Evolutionary conservation across 2,113 vertebrate genomes (phyloP).

Genomic region (Columbina picui): DNA sequence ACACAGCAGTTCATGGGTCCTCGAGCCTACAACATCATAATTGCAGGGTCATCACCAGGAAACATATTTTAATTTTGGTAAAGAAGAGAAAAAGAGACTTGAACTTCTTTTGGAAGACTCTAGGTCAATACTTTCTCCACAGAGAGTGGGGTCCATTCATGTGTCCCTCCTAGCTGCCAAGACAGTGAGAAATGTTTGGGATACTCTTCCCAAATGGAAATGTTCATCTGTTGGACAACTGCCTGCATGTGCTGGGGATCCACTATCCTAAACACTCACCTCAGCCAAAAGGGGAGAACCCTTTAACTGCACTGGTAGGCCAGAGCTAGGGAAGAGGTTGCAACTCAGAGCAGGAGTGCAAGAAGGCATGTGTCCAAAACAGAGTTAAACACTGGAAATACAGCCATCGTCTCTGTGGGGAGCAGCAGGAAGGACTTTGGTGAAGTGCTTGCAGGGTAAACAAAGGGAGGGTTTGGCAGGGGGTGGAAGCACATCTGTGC

Average conservation of each 20-base stretch:
- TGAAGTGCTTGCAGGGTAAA: conserved; percentile 72
- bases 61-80: not conserved
- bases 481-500: conserved; percentile 26
- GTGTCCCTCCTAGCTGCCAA: not conserved
- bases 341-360: not conserved
- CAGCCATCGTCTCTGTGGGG: conserved; percentile 25
- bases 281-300: not conserved
- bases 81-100: not conserved
- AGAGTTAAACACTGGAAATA: not conserved
- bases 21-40: not conserved
- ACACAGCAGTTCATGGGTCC: not conserved
- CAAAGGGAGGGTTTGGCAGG: conserved; percentile 47
- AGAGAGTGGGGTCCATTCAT: not conserved
- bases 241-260: not conserved
- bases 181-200: not conserved
- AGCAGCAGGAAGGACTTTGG: conserved; percentile 69
- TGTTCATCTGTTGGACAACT: not conserved
- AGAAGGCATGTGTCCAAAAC: not conserved
- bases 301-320: not conserved
- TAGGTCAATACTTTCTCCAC: not conserved
- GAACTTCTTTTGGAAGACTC: not conserved
- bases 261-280: not conserved
- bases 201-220: not conserved
- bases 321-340: not conserved
- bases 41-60: not conserved